These are phyloP conservation scores for Drosophila kokeensis DNA, from an alignment of 2,888 invertebrate species.

Conservation along the genomic window DNA sequence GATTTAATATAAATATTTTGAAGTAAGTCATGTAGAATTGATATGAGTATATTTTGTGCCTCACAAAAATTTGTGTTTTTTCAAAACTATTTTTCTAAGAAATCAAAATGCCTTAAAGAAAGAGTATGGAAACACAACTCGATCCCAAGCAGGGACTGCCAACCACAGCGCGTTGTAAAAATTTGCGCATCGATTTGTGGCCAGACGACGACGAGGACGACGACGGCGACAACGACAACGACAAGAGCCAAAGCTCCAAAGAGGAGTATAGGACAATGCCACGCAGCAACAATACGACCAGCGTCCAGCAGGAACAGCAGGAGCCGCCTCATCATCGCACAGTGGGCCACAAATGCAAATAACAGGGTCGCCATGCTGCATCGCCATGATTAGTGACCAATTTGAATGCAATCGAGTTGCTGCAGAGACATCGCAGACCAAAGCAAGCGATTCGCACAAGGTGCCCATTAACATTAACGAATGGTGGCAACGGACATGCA, in stretches of 20 bases:
- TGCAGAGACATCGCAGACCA: conserved; percentile 24
- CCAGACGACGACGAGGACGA: conserved; percentile 59
- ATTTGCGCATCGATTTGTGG: conserved; percentile 78
- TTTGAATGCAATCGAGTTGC: conserved; percentile 72
- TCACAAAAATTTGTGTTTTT: not conserved
- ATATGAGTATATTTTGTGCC: not conserved
- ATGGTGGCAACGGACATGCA: conserved; percentile 35
- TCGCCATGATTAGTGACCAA: conserved; percentile 73
- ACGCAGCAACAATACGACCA: conserved; percentile 49
- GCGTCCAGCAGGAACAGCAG: conserved; percentile 47
- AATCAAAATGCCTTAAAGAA: not conserved
- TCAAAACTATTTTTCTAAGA: not conserved
- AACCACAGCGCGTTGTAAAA: conserved; percentile 75
- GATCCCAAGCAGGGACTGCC: conserved; percentile 48
- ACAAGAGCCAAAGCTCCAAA: conserved; percentile 50
- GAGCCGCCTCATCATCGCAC: conserved; percentile 57
- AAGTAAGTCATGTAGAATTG: not conserved
- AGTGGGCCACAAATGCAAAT: conserved; percentile 73
- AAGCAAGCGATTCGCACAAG: conserved; percentile 29
- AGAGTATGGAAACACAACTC: conserved; percentile 43
- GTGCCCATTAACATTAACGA: conserved; percentile 39
- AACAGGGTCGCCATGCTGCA: conserved; percentile 35
- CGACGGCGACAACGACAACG: conserved; percentile 20
- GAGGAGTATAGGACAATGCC: conserved; percentile 49
- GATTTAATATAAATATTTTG: not conserved